phyloP scores from a whole-genome alignment of 2,888 invertebrate genomes.

The Pegoplata infirma region DNA sequence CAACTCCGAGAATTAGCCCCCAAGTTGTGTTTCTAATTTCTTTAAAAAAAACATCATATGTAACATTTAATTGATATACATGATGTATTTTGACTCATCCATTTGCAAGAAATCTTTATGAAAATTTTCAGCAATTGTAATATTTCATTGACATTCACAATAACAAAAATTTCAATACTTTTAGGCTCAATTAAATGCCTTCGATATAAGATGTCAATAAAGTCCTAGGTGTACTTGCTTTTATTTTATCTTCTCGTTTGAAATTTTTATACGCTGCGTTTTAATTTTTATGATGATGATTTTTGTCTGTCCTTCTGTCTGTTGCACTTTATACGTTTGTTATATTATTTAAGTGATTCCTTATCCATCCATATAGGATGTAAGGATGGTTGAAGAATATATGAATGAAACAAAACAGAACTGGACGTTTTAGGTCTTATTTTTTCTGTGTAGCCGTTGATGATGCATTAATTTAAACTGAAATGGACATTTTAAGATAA shows the following conservation, averaged over 20 bases:
- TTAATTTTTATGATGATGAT: not conserved
- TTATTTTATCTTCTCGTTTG: constrained; percentile 6
- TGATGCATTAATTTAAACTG: constrained; percentile 58
- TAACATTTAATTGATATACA: no score
- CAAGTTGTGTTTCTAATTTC: no score
- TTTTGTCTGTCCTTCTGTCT: constrained; percentile 9
- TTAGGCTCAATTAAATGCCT: no score
- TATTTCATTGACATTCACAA: no score
- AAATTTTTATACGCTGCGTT: constrained; percentile 10
- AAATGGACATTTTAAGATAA: constrained; percentile 60
- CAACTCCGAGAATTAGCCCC: no score
- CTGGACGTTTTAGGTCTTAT: constrained; percentile 25
- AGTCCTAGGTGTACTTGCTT: constrained; percentile 18
- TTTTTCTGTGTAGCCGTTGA: constrained; percentile 11
- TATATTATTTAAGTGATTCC: constrained; percentile 42
- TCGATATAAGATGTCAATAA: no score
- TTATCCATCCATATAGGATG: constrained; percentile 45
- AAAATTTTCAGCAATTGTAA: no score
- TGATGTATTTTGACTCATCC: no score
- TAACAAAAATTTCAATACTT: no score
- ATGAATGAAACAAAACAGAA: constrained; percentile 10
- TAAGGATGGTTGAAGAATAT: constrained; percentile 12
- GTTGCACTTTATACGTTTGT: constrained; percentile 37
- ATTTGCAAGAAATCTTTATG: no score
- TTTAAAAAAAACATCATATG: no score